Conservation (phyloP, 2,113 vertebrate species). For the Polypterus bichir region DNA sequence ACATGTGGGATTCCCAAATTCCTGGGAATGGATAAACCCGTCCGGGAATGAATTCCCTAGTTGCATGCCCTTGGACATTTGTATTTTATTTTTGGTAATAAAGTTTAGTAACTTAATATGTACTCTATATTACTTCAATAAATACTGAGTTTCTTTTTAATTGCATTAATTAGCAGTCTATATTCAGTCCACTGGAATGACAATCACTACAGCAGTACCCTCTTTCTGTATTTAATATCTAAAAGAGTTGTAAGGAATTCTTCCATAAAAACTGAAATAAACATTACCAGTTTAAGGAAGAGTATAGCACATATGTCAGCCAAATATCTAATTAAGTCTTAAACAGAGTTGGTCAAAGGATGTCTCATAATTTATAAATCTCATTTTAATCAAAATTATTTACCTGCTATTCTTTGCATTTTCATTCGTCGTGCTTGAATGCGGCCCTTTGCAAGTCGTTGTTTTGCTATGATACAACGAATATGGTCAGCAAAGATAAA, state of each 20-base stretch:
- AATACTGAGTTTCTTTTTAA: no score
- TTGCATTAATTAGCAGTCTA: no score
- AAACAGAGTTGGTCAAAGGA: background rate
- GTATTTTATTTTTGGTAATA: no score
- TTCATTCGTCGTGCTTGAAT: slow-evolving; percentile 94
- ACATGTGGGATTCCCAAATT: no score
- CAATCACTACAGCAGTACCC: background rate
- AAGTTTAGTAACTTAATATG: no score
- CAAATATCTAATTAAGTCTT: background rate
- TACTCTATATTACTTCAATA: no score
- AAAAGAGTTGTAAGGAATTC: background rate
- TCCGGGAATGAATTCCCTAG: no score
- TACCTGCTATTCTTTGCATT: slow-evolving; percentile 93
- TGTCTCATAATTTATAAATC: no score
- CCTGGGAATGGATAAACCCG: no score
- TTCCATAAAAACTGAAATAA: background rate
- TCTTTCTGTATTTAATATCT: background rate
- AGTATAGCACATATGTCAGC: background rate
- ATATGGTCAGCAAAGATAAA: slow-evolving; percentile 95
- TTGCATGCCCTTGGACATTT: no score
- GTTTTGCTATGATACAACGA: slow-evolving; percentile 95
- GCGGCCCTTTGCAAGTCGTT: slow-evolving; percentile 87
- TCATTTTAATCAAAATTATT: background rate
- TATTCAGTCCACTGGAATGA: background rate
- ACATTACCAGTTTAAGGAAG: no score